Percentiles rank a stretch among this genome's conserved stretches.
phyloP scores from a whole-genome alignment of 2,113 vertebrate genomes.

The Myrmophylax atrothorax region DNA sequence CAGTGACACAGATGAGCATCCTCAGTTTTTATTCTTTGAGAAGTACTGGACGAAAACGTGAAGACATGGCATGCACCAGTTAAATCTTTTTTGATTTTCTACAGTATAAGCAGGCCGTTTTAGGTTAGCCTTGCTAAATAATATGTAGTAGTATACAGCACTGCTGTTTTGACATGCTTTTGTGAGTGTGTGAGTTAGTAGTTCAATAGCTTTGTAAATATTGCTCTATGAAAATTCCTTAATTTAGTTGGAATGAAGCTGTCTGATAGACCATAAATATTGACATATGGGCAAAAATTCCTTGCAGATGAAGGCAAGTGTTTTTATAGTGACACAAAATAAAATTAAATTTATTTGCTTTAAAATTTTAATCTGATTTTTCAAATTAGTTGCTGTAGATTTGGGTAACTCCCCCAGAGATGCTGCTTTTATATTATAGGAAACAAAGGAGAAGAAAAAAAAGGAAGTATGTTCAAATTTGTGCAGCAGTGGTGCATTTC shows the following conservation, averaged over 20 bases:
- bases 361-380: conserved; percentile 71
- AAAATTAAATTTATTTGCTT: conserved; percentile 52
- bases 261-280: conserved; percentile 38
- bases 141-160: not conserved
- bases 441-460: not conserved
- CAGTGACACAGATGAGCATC: not conserved
- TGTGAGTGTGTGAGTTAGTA: not conserved
- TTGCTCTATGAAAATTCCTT: conserved; percentile 1
- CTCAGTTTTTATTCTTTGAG: not conserved
- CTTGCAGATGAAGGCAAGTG: conserved; percentile 10
- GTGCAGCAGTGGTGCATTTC: not conserved
- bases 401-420: not conserved
- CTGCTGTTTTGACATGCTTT: not conserved
- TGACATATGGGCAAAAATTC: conserved; percentile 20
- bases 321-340: conserved; percentile 14
- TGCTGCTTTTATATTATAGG: not conserved
- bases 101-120: not conserved
- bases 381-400: not conserved
- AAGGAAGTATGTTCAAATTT: not conserved
- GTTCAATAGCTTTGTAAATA: conserved; percentile 36
- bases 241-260: not conserved
- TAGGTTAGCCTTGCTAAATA: not conserved
- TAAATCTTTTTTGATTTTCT: accelerated
- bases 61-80: not conserved
- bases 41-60: not conserved